Percentiles rank a stretch among this genome's conserved stretches.
phyloP scores from a whole-genome alignment of 1,140 invertebrate species.

The Macrocentrus cingulum region DNA sequence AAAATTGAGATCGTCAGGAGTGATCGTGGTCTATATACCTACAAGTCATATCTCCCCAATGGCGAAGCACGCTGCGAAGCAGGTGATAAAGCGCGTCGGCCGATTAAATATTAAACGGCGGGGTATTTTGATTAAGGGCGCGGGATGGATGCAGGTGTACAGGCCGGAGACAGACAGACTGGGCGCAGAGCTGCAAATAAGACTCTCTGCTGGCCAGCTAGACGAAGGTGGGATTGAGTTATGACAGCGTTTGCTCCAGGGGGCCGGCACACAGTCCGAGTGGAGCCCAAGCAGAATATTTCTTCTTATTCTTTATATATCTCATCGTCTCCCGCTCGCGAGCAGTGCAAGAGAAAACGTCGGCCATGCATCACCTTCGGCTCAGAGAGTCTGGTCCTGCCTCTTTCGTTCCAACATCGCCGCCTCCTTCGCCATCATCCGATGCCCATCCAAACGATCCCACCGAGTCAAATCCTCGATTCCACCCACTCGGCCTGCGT shows the following conservation, averaged over 20 bases:
- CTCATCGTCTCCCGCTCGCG: slow-evolving; percentile 38
- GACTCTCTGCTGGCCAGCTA: too few relatives aligned
- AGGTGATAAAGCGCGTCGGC: slow-evolving; percentile 25
- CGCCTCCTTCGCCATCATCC: slow-evolving; percentile 46
- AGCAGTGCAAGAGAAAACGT: slow-evolving; percentile 41
- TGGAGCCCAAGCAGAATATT: slow-evolving; percentile 45
- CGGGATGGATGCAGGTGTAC: slow-evolving; percentile 29
- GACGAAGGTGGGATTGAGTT: slow-evolving; percentile 60
- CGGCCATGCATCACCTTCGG: slow-evolving; percentile 58
- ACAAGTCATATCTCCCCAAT: too few relatives aligned
- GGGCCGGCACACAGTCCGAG: slow-evolving; percentile 48
- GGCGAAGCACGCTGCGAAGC: slow-evolving; percentile 14
- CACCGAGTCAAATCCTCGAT: slow-evolving; percentile 43
- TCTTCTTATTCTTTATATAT: slow-evolving; percentile 53
- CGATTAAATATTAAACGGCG: slow-evolving; percentile 25
- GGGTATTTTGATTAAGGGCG: too few relatives aligned
- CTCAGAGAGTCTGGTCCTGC: slow-evolving; percentile 53
- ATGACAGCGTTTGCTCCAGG: slow-evolving; percentile 59
- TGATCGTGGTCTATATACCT: too few relatives aligned
- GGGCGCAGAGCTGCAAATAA: slow-evolving; percentile 23
- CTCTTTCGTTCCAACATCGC: slow-evolving; percentile 48
- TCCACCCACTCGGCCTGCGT: slow-evolving; percentile 39
- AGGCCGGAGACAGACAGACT: slow-evolving; percentile 23
- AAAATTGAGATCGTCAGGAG: too few relatives aligned
- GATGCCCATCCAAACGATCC: slow-evolving; percentile 41